Conservation (phyloP, 2,113 vertebrate genomes). For the Cyanoliseus patagonus region DNA sequence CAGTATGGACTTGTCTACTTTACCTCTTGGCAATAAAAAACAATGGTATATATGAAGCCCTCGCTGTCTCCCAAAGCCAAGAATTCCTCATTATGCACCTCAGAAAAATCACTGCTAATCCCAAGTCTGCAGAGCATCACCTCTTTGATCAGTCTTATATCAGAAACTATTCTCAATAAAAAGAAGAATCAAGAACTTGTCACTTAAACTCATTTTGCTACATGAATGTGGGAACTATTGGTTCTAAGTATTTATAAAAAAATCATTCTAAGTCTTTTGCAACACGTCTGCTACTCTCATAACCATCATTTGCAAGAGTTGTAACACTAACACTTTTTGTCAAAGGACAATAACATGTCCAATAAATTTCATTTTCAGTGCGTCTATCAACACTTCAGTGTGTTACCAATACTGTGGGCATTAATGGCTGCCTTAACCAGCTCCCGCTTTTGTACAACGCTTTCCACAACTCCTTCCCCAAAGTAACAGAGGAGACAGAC, state of each 20-base stretch:
- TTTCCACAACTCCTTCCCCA: not conserved
- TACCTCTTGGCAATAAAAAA: not conserved
- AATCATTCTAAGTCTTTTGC: not conserved
- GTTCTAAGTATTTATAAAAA: not conserved
- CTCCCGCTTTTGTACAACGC: not conserved
- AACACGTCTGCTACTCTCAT: not conserved
- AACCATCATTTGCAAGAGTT: not conserved
- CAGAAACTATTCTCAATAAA: not conserved
- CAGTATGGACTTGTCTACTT: not conserved
- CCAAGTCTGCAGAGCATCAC: not conserved
- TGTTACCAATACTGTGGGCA: not conserved
- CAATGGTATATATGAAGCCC: rapidly evolving
- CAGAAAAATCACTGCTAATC: not conserved
- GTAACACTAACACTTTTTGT: not conserved
- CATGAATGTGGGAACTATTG: not conserved
- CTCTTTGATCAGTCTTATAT: not conserved
- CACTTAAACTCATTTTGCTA: not conserved
- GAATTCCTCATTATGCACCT: not conserved
- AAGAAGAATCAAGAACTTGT: not conserved
- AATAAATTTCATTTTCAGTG: not conserved
- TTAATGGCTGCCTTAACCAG: not conserved
- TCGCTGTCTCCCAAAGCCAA: not conserved
- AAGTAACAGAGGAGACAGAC: not conserved
- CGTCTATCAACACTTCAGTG: not conserved
- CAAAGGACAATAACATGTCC: not conserved